phyloP scores from a whole-genome alignment of 2,888 invertebrate genomes.

The Perizoma flavofasciatum region DNA sequence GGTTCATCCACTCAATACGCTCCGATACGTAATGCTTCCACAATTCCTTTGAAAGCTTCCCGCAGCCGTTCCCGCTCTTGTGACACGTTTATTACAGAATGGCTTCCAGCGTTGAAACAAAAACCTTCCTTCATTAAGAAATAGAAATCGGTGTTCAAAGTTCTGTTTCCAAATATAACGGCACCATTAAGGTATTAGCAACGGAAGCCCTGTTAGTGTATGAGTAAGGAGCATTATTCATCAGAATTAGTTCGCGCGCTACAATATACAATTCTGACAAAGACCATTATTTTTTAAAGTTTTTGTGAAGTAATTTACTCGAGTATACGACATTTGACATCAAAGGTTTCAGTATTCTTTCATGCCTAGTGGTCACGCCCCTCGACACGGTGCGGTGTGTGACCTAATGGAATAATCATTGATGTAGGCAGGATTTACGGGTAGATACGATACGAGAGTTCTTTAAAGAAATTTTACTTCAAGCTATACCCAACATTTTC shows the following conservation, averaged over 20 bases:
- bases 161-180: constrained; percentile 39
- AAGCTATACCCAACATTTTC: neutral
- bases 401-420: constrained; percentile 32
- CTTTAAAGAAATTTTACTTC: constrained; percentile 12
- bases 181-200: constrained; percentile 48
- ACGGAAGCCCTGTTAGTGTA: constrained; percentile 33
- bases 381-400: constrained; percentile 27
- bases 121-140: constrained; percentile 34
- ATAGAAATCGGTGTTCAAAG: constrained; percentile 42
- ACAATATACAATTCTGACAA: constrained; percentile 11
- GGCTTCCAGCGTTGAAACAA: constrained; percentile 46
- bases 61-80: constrained; percentile 37
- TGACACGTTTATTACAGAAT: constrained; percentile 44
- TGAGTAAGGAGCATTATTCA: constrained; percentile 34
- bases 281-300: constrained; percentile 13
- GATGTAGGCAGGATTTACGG: constrained; percentile 9
- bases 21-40: constrained; percentile 42
- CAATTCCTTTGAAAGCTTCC: constrained; percentile 49
- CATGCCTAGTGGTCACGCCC: constrained; percentile 34
- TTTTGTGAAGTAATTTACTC: constrained; percentile 33
- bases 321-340: constrained; percentile 31
- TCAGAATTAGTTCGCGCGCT: constrained; percentile 6
- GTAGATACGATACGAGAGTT: constrained; percentile 23
- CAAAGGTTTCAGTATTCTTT: constrained; percentile 33
- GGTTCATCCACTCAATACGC: constrained; percentile 44